A percentile compares a stretch with the other conserved stretches of the same genome.
These are phyloP conservation scores for Gymnopithys bicolor DNA, from an alignment of 2,797 vertebrate species.

Conservation along the genomic window DNA sequence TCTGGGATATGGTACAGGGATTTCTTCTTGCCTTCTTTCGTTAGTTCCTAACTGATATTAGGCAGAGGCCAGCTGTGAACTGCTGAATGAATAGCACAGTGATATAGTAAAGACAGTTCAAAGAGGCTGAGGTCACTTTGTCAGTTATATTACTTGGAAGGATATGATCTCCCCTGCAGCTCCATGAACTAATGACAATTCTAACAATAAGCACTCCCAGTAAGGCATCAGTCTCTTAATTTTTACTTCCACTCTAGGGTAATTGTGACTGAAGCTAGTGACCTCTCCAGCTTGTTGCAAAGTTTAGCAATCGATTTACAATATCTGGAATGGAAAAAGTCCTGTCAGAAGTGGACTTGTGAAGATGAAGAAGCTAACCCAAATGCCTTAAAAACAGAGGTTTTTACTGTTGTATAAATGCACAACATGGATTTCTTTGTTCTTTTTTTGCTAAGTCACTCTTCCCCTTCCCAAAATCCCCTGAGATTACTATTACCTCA, in stretches of 20 bases:
- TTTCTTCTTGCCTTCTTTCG: neutral
- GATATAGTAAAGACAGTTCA: neutral
- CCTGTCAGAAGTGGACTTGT: no score
- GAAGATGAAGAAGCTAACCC: no score
- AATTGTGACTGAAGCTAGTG: neutral
- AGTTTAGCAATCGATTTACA: no score
- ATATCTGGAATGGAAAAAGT: no score
- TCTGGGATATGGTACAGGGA: neutral
- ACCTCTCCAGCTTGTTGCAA: neutral
- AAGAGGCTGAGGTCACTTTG: neutral
- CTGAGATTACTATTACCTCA: no score
- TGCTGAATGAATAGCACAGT: neutral
- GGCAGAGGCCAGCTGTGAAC: neutral
- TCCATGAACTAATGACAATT: neutral
- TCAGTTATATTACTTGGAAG: neutral
- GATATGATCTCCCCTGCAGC: neutral
- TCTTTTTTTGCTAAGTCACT: no score
- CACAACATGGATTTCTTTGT: no score
- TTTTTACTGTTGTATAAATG: no score
- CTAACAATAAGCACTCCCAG: neutral
- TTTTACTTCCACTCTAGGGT: neutral
- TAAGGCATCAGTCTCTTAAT: neutral
- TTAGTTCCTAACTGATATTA: neutral
- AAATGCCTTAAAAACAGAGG: no score
- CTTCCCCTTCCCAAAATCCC: no score